Evolutionary conservation across 2,113 vertebrate genomes (phyloP), one percentile per base, ranked within the genome.

Genomic region (Misgurnus anguillicaudatus): DNA sequence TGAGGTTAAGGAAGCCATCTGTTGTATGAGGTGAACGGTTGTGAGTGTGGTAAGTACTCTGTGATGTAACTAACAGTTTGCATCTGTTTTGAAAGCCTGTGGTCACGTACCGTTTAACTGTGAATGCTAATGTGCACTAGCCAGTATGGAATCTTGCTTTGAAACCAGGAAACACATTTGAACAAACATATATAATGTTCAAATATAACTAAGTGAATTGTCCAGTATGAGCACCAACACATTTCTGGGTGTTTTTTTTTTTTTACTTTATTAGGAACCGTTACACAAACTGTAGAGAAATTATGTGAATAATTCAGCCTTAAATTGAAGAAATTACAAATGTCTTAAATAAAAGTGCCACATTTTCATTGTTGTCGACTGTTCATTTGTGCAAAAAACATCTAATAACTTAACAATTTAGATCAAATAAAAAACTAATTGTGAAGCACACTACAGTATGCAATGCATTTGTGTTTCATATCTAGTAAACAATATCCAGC

Each of bases 41-140:
- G 70, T 21, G 11, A 16, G 53, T 73, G 53, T 73, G 31, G 39
- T 24, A 78, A 47, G 36, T 36, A 41, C n/a, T 39, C 48, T 19
- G 36, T 51, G 61, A 71, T 21, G 19, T 38, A 79, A 71, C 57
- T 63, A 61, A 69, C 57, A 61, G 36, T 70, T 62, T 78, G 55
- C 65, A 69, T 55, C 41, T 55, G 31, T 60, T 61, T 21, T 69
- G 76, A 70, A 69, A 70, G 67, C 38, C 42, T 73, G 53, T 73
- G 70, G 70, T 5, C 31, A 71, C 39, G 39, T 79, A 68, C 69
- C 77, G 75, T 53, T 24, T 81, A 87, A 79, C 85, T 85, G 83
- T 87, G 85, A 88, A 86, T 84, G 47, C 16, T 84, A 67, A 77
- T 82, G 85, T 84, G 71, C 83, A 84, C 85, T 82, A 45, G 48